Evolutionary conservation across 2,113 vertebrate species (phyloP).

Genomic region (Illadopsis cleaveri): DNA sequence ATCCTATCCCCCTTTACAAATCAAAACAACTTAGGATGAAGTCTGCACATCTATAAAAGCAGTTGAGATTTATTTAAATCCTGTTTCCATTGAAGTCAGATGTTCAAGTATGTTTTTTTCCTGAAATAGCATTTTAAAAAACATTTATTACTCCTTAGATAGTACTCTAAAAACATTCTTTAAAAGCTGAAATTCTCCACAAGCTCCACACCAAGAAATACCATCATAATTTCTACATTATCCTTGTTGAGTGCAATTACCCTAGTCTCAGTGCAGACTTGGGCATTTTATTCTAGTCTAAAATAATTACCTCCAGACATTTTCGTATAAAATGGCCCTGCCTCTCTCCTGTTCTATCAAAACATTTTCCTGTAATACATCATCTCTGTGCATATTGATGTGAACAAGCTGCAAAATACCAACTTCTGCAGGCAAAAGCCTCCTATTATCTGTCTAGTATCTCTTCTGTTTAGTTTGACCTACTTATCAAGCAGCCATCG

Average conservation of each 20-base stretch:
- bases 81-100: background rate
- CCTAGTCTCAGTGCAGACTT: background rate
- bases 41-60: background rate
- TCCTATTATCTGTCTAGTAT: background rate
- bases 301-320: background rate
- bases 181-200: background rate
- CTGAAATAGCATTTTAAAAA: background rate
- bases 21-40: background rate
- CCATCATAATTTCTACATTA: background rate
- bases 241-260: background rate
- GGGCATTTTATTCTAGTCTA: background rate
- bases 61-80: background rate
- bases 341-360: background rate
- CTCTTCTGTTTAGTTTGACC: slow-evolving; percentile 20
- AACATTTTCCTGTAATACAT: background rate
- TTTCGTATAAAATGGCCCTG: background rate
- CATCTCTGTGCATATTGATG: background rate
- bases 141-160: background rate
- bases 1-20: background rate
- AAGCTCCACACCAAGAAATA: background rate
- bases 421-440: background rate
- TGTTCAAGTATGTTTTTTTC: background rate
- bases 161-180: background rate
- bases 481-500: background rate
- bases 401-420: background rate